These are phyloP conservation scores for Bettongia penicillata DNA, from an alignment of 2,113 vertebrate species.

Conservation along the genomic window DNA sequence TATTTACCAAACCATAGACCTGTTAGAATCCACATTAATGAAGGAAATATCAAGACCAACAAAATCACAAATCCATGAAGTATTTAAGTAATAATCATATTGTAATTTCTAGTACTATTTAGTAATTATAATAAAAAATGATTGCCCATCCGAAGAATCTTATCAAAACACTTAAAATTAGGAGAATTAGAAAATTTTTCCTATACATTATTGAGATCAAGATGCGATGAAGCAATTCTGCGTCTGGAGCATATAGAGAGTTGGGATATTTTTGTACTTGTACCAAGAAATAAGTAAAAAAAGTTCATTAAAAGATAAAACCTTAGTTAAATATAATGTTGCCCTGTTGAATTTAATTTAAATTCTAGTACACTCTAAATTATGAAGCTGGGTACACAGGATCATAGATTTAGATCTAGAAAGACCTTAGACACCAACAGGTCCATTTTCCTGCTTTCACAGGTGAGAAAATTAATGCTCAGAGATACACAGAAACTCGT, in stretches of 20 bases:
- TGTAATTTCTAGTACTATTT: neutral
- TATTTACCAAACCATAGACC: neutral
- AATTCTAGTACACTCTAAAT: neutral
- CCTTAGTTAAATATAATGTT: neutral
- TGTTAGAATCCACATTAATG: neutral
- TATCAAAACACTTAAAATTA: neutral
- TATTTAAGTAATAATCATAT: neutral
- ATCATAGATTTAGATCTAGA: neutral
- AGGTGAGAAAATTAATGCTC: neutral
- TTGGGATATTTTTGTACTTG: neutral
- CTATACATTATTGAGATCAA: neutral
- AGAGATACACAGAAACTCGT: neutral
- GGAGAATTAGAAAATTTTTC: neutral
- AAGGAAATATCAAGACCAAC: neutral
- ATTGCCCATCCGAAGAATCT: neutral
- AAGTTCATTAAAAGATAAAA: constrained; percentile 19
- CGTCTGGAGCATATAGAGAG: neutral
- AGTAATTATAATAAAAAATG: neutral
- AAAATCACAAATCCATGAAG: neutral
- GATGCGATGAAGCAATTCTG: neutral
- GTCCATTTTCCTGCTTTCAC: neutral
- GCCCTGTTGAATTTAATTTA: neutral
- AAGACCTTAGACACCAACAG: neutral
- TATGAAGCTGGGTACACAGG: neutral
- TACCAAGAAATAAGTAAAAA: constrained; percentile 28